Conservation (phyloP, 2,888 invertebrate genomes). For the Brachyptera risi region DNA sequence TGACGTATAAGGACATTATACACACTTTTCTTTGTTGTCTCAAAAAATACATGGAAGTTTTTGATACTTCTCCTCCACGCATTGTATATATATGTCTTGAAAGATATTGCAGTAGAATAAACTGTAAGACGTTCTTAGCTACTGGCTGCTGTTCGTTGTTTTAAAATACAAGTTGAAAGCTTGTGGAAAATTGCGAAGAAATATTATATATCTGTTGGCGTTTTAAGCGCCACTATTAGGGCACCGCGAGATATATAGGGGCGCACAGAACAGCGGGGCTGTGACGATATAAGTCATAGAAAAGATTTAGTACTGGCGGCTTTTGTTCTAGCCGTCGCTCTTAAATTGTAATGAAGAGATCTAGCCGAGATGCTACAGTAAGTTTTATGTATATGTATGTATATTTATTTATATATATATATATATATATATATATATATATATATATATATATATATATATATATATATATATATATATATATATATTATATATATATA, state of each 20-base stretch:
- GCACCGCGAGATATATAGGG: slow-evolving; percentile 19
- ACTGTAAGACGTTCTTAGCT: background rate
- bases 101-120: slow-evolving; percentile 10
- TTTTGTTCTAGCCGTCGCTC: slow-evolving; percentile 35
- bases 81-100: background rate
- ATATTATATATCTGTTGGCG: slow-evolving; percentile 10
- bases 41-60: too few species aligned
- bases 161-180: background rate
- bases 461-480: too few species aligned
- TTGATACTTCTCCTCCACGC: too few species aligned
- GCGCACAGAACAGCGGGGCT: slow-evolving; percentile 12
- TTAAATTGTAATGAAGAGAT: slow-evolving; percentile 33
- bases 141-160: background rate
- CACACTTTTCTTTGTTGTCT: slow-evolving; percentile 9
- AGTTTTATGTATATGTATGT: too few species aligned
- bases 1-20: background rate
- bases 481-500: too few species aligned
- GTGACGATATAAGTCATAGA: slow-evolving; percentile 28
- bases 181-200: slow-evolving; percentile 7
- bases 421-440: too few species aligned
- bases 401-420: too few species aligned
- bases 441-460: too few species aligned
- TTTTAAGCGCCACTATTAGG: slow-evolving; percentile 16
- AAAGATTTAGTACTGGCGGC: slow-evolving; percentile 32
- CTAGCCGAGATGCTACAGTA: slow-evolving; percentile 6